Base-by-base conservation (phyloP, 2,113 vertebrate genomes). In the Chaetodon trifascialis region DNA sequence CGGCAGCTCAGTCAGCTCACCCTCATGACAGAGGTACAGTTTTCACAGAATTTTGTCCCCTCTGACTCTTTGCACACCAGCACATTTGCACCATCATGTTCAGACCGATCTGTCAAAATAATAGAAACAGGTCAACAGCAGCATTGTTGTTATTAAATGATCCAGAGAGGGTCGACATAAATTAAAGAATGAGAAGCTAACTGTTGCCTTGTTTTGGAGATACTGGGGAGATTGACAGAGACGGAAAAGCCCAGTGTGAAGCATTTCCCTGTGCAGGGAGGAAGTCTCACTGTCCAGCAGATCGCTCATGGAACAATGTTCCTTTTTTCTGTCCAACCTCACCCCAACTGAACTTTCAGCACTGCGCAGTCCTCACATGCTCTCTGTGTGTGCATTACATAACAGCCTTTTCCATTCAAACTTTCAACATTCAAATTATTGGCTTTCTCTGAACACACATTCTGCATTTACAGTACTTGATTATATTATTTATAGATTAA, bases 301-400 rank as follows among this genome's bases (percentile, higher is more conserved):
- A 77, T 68, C 16, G 7, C 47, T 83, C 25, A 5, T 30, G 16
- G 66, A 90, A 91, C 90, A 91, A 86, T 88, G 86, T 85, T 84
- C 79, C 82, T 83, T 83, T 89, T 84, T 82, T 84, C 62, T 86
- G 58, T n/a, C 63, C 83, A 82, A 46, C 78, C 81, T 91, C 84
- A 88, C 86, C 90, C 69, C 72, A 62, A 9, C 66, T 87, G 86
- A 88, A 91, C 92, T 80, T 72, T 55, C 66, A 75, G 36, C 72
- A 11, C 52, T 1, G 42, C 56, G 9, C 56, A 82, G 83, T 79
- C 83, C 88, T 93, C 81, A 85, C 36, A 82, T 80, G 90, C 84
- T 80, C 84, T 60, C 4, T 56, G 59, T 38, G 67, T 1, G n/a
- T 42, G 49, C 36, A 36, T 92, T 92, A 69, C 72, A 23, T 84